Evolutionary conservation across 2,888 invertebrate species (phyloP).

Genomic region (Morinoia aosen): DNA sequence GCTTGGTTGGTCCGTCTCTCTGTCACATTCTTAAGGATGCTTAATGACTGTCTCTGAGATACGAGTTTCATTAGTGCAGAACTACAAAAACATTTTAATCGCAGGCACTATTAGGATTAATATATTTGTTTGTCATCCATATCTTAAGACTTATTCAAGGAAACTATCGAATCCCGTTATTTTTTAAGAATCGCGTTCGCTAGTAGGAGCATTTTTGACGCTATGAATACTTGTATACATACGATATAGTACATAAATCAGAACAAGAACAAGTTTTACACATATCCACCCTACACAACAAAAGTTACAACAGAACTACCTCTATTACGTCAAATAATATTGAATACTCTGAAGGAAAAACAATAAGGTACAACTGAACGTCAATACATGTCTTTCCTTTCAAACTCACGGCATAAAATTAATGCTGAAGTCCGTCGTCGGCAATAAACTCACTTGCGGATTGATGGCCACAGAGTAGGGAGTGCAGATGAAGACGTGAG

Average conservation of each 20-base stretch:
- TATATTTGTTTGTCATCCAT: too few species aligned
- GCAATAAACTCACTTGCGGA: neutral
- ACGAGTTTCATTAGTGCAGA: too few species aligned
- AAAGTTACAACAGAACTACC: neutral
- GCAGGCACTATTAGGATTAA: too few species aligned
- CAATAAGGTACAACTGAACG: neutral
- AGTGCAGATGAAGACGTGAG: constrained; percentile 18
- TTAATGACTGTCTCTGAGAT: too few species aligned
- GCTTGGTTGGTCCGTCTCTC: too few species aligned
- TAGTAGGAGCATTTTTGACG: neutral
- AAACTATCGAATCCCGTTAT: too few species aligned
- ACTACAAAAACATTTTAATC: too few species aligned
- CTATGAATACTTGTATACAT: neutral
- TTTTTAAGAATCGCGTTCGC: too few species aligned
- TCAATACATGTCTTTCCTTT: neutral
- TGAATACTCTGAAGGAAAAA: neutral
- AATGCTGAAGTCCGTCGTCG: neutral
- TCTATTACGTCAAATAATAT: neutral
- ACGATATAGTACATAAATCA: neutral
- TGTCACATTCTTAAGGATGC: too few species aligned
- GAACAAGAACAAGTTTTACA: neutral
- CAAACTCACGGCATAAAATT: neutral
- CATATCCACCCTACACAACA: neutral
- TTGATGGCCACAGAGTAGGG: constrained; percentile 21
- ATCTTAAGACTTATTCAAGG: too few species aligned